These are phyloP conservation scores for Ellobium chinense DNA, from an alignment of 2,888 invertebrate species.

Conservation along the genomic window DNA sequence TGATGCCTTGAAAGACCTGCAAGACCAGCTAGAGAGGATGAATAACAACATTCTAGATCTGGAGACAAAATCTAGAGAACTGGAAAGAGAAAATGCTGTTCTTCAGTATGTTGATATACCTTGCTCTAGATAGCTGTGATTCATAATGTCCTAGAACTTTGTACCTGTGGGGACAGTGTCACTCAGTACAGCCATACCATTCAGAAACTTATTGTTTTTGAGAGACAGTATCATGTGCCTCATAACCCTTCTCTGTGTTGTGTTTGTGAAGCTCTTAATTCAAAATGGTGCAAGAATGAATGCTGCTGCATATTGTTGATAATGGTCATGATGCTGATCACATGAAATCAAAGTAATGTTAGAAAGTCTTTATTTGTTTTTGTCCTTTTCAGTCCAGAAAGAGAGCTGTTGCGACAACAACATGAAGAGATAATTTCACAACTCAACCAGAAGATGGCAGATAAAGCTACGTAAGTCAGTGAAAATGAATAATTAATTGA, in stretches of 20 bases:
- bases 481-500: too few species aligned
- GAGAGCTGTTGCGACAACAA: constrained; percentile 73
- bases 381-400: constrained; percentile 71
- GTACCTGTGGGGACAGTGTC: too few species aligned
- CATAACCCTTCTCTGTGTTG: too few species aligned
- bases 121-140: too few species aligned
- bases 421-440: constrained; percentile 78
- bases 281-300: too few species aligned
- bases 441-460: constrained; percentile 78
- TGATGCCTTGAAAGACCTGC: constrained; percentile 68
- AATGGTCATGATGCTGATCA: neutral
- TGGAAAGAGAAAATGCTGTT: constrained; percentile 74
- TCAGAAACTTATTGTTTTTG: too few species aligned
- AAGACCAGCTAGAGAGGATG: constrained; percentile 68
- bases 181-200: too few species aligned
- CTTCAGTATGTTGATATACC: constrained; percentile 77
- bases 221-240: too few species aligned
- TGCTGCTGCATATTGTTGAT: too few species aligned
- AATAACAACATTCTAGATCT: constrained; percentile 69
- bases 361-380: neutral
- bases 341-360: neutral
- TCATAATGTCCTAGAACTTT: too few species aligned
- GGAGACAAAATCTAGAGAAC: constrained; percentile 65
- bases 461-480: constrained; percentile 75
- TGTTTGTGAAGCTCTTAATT: too few species aligned